Evolutionary conservation across 2,797 vertebrate species (phyloP), one percentile per base, ranked within the genome.

Genomic region (Sternotherus odoratus): DNA sequence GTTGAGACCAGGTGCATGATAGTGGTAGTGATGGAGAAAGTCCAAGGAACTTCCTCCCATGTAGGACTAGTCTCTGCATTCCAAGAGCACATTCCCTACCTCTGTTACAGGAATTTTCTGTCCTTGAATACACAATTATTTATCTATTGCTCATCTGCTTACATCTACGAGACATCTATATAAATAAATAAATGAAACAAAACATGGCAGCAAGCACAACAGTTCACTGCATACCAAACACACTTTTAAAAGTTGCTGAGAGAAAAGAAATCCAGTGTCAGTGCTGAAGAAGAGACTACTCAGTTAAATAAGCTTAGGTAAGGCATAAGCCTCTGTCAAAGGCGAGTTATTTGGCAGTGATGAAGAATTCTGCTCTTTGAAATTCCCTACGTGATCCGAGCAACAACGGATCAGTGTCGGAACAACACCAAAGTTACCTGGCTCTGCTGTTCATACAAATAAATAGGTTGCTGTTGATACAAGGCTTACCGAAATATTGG

Each of bases 401-500:
- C 89, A 90, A 92, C 24, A 26, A 86, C 50, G 95, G 79, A 91
- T 89, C 39, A 19, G 46, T 66, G 72, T 77, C 94, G 82, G 86
- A 95, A 80, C 79, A 94, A 54, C 49, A 88, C 78, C 46, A 88
- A 92, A 97, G 91, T 93, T 86, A 87, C 50, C 57, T 83, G 50
- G 33, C 63, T 95, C 39, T 79, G 87, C 77, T 93, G 19, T 91
- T 93, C 89, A 89, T 89, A 88, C 72, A 97, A 92, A 95, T 92
- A 95, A 78, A 79, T 92, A 91, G 89, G 90, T 93, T 95, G 72
- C 49, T 86, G 28, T 80, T 85, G 81, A 96, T 83, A 77, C 82
- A 94, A 97, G 9, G 21, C 53, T 97, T 88, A 96, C 80, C 95
- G 80, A 95, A 96, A 95, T 86, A 93, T 88, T 86, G 89, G 49